Evolutionary conservation across 2,113 vertebrate species (phyloP), one percentile per base, ranked within the genome.

Genomic region (Hydrolagus affinis): DNA sequence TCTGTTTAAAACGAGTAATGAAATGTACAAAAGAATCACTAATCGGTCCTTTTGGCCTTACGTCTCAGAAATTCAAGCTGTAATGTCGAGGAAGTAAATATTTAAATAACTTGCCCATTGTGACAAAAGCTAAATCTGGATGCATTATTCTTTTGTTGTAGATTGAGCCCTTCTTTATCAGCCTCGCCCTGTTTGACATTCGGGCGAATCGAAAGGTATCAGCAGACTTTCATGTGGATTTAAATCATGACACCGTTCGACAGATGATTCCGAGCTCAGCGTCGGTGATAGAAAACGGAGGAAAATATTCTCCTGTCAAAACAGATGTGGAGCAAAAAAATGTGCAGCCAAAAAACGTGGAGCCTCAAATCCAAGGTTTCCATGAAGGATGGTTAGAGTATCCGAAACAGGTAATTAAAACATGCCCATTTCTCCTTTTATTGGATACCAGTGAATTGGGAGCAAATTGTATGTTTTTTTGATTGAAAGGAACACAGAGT

Each of bases 121-220:
- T 7, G 21, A 19, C 30, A 1, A 21, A 83, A 32, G 10, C 25
- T 66, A 64, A 30, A 83, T 28, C 59, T 80, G 17, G 66, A 64
- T 25, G 10, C 9, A 14, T 0, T 59, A 2, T 83, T 87, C 86
- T 78, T 87, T 87, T 0, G 85, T 23, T 78, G 0, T 88, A 99
- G 98, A 95, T 99, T 76, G 98, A 99, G 86, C 98, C 98, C 11
- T 98, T 99, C 90, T 99, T 98, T 60, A 90, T 99, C 88, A 96
- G 94, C 0, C 88, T 99, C 90, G 94, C 96, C 0, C 91, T 99
- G 87, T 93, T 97, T 87, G 97, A 99, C 30, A 87, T 96, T 87
- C 93, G 95, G 88, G 96, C 98, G 70, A 91, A 91, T 85, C 94
- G 95, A 85, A 99, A 98, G 90, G 95, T 99, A 69, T 99, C 98